Conservation (phyloP, 1,140 invertebrate genomes). For the Hestina assimilis region DNA sequence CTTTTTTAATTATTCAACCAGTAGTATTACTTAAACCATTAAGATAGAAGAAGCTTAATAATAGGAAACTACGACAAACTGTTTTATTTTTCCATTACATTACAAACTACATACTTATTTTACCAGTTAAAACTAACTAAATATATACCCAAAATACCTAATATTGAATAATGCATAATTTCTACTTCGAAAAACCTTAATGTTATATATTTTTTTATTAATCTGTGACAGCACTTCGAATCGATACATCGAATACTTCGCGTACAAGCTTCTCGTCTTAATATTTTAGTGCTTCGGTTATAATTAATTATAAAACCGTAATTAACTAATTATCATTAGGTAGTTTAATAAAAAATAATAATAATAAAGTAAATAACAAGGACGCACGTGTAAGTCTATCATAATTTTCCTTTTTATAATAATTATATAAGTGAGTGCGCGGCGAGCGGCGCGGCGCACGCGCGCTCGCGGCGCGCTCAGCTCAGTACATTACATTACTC, state of each 20-base stretch:
- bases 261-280: conserved; percentile 73
- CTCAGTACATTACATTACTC: conserved; percentile 61
- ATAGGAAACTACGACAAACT: conserved; percentile 78
- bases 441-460: conserved; percentile 15
- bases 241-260: conserved; percentile 63
- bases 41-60: conserved; percentile 79
- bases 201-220: conserved; percentile 57
- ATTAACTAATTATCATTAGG: conserved; percentile 80
- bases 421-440: conserved; percentile 33
- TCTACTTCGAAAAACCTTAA: conserved; percentile 72
- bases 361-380: conserved; percentile 66
- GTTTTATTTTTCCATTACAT: conserved; percentile 75
- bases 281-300: conserved; percentile 71
- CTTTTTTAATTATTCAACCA: conserved; percentile 77
- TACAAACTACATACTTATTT: conserved; percentile 76
- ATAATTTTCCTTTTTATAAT: conserved; percentile 79
- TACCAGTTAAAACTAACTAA: conserved; percentile 77
- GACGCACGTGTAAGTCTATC: conserved; percentile 76
- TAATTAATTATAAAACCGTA: conserved; percentile 79
- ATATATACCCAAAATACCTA: conserved; percentile 79
- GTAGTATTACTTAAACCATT: conserved; percentile 78
- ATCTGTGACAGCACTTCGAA: conserved; percentile 70
- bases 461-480: conserved; percentile 38
- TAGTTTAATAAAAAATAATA: too few species aligned
- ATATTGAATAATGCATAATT: conserved; percentile 77